These are phyloP conservation scores for Potorous gilbertii DNA, from an alignment of 2,797 vertebrate species.

Conservation along the genomic window DNA sequence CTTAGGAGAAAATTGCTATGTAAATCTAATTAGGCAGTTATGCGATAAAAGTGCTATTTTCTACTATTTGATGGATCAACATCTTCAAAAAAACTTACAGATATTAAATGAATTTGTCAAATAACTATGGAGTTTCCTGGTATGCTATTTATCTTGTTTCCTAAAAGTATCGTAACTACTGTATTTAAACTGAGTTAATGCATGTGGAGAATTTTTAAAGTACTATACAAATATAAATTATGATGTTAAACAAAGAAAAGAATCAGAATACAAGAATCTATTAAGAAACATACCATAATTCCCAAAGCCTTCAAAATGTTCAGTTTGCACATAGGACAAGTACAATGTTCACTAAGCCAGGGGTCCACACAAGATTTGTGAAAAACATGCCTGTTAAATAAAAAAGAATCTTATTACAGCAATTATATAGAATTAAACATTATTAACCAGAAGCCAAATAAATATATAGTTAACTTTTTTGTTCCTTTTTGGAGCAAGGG, in stretches of 20 bases:
- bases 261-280: neutral
- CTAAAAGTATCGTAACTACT: neutral
- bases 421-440: slow-evolving; percentile 18
- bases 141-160: neutral
- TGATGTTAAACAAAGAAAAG: neutral
- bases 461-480: slow-evolving; percentile 34
- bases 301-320: slow-evolving; percentile 98
- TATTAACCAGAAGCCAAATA: slow-evolving; percentile 25
- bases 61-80: neutral
- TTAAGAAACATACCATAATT: slow-evolving; percentile 91
- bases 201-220: neutral
- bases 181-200: neutral
- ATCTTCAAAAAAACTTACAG: neutral
- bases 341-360: slow-evolving; percentile 98
- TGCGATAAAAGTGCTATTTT: neutral
- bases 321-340: slow-evolving; percentile 99
- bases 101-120: neutral
- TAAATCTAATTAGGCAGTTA: neutral
- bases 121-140: neutral
- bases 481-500: slow-evolving; percentile 5
- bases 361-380: slow-evolving; percentile 98
- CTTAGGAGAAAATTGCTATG: neutral
- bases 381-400: slow-evolving; percentile 93
- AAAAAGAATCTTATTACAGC: slow-evolving; percentile 45
- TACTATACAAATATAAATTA: neutral